These are phyloP conservation scores for Saccostrea echinata DNA, from an alignment of 1,140 invertebrate species.

Conservation along the genomic window DNA sequence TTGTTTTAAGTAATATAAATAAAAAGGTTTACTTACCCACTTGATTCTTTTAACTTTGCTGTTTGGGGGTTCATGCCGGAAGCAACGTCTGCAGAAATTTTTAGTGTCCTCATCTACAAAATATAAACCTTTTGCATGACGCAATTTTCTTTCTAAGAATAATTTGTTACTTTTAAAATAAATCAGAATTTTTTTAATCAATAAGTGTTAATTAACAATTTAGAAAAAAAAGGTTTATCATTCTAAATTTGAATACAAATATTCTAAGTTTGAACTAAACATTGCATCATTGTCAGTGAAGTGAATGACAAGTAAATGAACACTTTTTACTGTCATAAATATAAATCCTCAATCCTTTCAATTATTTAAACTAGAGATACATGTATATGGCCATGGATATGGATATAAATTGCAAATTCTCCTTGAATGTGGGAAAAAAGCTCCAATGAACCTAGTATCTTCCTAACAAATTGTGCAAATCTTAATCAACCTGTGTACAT, in stretches of 20 bases:
- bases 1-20: too few species aligned
- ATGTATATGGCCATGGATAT: too few species aligned
- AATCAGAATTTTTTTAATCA: too few species aligned
- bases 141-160: too few species aligned
- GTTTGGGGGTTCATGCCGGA: neutral
- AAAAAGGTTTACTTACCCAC: neutral
- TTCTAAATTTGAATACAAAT: too few species aligned
- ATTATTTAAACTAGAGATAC: neutral
- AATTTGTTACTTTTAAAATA: too few species aligned
- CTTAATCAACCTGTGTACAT: neutral
- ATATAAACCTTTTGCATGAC: neutral
- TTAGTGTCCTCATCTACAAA: conserved; percentile 5
- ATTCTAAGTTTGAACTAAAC: too few species aligned
- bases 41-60: neutral
- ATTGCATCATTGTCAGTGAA: too few species aligned
- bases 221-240: neutral
- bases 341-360: neutral
- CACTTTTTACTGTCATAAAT: neutral
- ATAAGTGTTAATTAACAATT: neutral
- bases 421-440: too few species aligned
- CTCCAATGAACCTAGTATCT: neutral
- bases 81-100: neutral
- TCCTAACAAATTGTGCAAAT: neutral
- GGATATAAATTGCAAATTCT: neutral
- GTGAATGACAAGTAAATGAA: too few species aligned